Percentiles rank a stretch among this genome's conserved stretches.
These are phyloP conservation scores for Drosophila nigromelanica DNA, from an alignment of 1,140 invertebrate genomes.

Conservation along the genomic window DNA sequence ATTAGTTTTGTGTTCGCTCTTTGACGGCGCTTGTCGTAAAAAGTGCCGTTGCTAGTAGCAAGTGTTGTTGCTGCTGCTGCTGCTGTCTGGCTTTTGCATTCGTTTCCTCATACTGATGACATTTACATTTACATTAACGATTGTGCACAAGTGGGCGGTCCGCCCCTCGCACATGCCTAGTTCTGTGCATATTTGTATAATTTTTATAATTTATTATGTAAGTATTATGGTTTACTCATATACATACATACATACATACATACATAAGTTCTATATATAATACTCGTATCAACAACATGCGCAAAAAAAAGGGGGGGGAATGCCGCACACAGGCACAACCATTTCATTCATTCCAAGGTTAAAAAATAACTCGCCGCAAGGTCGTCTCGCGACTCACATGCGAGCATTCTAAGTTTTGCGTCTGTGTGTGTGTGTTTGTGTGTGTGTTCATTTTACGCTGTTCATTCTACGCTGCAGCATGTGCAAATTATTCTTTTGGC, in stretches of 20 bases:
- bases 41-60: conserved; percentile 35
- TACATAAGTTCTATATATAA: conserved; percentile 31
- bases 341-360: conserved; percentile 77
- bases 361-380: conserved; percentile 80
- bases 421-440: conserved; percentile 15
- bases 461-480: conserved; percentile 57
- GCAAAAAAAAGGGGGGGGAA: conserved; percentile 4
- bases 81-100: conserved; percentile 15
- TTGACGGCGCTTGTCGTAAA: conserved; percentile 31
- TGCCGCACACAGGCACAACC: conserved; percentile 25
- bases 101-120: conserved; percentile 40
- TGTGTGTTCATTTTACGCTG: conserved; percentile 7
- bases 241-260: conserved; percentile 26
- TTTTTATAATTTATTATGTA: conserved; percentile 42
- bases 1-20: conserved; percentile 24
- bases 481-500: conserved; percentile 52
- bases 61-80: background rate
- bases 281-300: conserved; percentile 44
- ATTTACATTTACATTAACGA: conserved; percentile 25
- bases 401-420: conserved; percentile 32
- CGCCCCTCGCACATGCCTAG: background rate
- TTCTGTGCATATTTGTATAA: conserved; percentile 37
- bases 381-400: conserved; percentile 60
- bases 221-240: conserved; percentile 66
- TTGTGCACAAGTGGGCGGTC: background rate